Conservation (phyloP, 2,888 invertebrate species). For the Drosophila tanythrix region DNA sequence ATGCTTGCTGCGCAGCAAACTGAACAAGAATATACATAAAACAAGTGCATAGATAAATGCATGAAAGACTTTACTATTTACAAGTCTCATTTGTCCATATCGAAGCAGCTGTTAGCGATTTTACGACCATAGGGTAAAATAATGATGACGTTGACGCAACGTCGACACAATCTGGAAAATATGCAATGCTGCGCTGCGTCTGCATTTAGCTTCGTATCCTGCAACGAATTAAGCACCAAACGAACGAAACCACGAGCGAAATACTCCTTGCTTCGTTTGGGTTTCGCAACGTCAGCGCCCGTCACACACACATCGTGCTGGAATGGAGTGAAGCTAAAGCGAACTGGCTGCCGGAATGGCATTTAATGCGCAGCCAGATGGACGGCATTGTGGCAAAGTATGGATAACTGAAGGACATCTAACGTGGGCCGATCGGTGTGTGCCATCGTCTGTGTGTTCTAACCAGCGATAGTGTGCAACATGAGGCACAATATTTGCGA, state of each 20-base stretch:
- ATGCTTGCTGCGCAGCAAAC: neutral
- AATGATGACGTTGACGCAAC: constrained; percentile 60
- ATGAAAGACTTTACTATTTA: neutral
- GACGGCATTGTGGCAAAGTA: constrained; percentile 28
- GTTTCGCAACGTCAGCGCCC: constrained; percentile 18
- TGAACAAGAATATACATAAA: neutral
- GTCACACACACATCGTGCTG: constrained; percentile 36
- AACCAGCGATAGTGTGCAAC: constrained; percentile 49
- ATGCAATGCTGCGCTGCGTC: constrained; percentile 49
- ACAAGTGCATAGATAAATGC: neutral
- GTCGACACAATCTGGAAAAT: constrained; percentile 51
- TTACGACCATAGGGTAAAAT: constrained; percentile 37
- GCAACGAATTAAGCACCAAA: neutral
- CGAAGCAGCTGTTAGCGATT: constrained; percentile 10
- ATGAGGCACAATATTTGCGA: constrained; percentile 59
- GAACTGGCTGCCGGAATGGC: constrained; percentile 67
- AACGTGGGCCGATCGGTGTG: neutral
- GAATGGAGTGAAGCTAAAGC: constrained; percentile 65
- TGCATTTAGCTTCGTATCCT: constrained; percentile 29
- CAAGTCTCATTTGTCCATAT: neutral
- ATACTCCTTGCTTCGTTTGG: constrained; percentile 18
- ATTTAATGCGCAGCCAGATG: constrained; percentile 68
- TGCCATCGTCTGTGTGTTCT: constrained; percentile 9
- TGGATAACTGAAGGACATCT: constrained; percentile 16
- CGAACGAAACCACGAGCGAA: constrained; percentile 10